Evolutionary conservation across 1,140 invertebrate genomes (phyloP).

Genomic region (Pinna nobilis): DNA sequence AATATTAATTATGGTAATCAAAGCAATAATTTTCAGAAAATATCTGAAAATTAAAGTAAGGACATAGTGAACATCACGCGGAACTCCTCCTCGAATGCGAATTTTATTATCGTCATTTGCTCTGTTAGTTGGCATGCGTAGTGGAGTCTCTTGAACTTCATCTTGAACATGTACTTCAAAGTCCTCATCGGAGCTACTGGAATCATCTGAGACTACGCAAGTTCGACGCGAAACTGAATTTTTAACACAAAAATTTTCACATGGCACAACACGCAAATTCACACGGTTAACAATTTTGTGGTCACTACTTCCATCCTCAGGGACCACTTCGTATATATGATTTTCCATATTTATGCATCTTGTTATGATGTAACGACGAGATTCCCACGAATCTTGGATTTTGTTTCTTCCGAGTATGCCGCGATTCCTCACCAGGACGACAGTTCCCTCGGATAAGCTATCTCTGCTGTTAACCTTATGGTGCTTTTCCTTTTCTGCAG

Average conservation of each 20-base stretch:
- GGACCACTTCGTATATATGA: not conserved
- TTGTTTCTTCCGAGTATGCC: constrained; percentile 16
- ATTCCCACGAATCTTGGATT: constrained; percentile 3
- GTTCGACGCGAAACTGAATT: no score
- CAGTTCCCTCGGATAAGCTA: not conserved
- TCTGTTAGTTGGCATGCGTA: no score
- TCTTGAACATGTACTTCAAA: not conserved
- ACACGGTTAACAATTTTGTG: constrained; percentile 9
- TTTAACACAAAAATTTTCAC: no score
- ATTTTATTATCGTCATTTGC: no score
- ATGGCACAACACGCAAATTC: constrained; percentile 5
- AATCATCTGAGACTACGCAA: constrained; percentile 1
- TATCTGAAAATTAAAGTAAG: no score
- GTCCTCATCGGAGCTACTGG: constrained; percentile 12
- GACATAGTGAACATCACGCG: no score
- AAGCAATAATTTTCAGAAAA: no score
- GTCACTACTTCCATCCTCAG: not conserved
- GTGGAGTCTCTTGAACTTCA: constrained; percentile 1
- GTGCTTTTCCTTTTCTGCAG: not conserved
- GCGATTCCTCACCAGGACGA: constrained; percentile 3
- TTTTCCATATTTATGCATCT: not conserved
- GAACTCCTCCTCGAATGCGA: no score
- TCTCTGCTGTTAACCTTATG: not conserved
- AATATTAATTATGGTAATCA: no score
- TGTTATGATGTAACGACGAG: not conserved